Percentiles rank a stretch among this genome's conserved stretches.
Evolutionary conservation across 2,797 vertebrate species (phyloP).

Genomic region (Rhodeus uyekii): DNA sequence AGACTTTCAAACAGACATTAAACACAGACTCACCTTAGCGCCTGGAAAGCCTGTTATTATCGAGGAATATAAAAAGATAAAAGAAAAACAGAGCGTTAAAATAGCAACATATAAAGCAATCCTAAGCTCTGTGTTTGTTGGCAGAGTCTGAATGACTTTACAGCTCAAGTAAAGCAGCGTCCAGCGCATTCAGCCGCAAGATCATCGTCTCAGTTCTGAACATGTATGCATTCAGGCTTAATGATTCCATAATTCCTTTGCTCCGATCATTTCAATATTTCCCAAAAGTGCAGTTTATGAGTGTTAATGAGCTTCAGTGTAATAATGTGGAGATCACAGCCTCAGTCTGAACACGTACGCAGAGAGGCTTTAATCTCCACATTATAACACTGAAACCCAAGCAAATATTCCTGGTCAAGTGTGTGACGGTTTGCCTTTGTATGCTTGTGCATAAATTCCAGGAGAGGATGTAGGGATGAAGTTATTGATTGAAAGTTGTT

Average conservation of each 20-base stretch:
- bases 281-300: no score
- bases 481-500: not conserved
- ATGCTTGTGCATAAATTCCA: not conserved
- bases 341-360: no score
- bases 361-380: no score
- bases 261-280: not conserved
- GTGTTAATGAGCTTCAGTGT: no score
- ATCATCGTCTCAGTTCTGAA: not conserved
- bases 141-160: not conserved
- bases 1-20: conserved; percentile 8
- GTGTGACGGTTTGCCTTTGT: not conserved
- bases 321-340: no score
- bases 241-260: not conserved
- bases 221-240: not conserved
- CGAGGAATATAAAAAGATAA: conserved; percentile 14
- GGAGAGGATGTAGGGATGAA: not conserved
- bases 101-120: not conserved
- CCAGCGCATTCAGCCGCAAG: not conserved
- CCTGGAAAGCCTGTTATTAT: conserved; percentile 45
- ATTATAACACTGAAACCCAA: not conserved
- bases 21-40: conserved; percentile 44
- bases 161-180: not conserved
- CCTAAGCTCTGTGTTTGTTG: not conserved
- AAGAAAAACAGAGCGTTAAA: conserved; percentile 22
- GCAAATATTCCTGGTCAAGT: not conserved